Percentiles rank a stretch among this genome's conserved stretches.
phyloP scores from a whole-genome alignment of 1,140 invertebrate species.

The Pollicipes pollicipes region DNA sequence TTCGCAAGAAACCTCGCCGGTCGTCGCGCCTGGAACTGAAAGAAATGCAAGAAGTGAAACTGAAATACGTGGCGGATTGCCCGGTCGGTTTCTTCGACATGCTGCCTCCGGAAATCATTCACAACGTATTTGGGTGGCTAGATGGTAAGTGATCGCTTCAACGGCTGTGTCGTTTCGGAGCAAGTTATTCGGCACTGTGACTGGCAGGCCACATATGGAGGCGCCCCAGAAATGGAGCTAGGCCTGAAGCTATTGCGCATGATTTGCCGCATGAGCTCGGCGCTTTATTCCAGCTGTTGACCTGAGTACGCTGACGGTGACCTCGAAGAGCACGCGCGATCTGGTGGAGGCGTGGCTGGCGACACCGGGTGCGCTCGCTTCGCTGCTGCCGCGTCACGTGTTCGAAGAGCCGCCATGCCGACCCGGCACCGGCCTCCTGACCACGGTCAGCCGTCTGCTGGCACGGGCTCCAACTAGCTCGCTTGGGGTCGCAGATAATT shows the following conservation, averaged over 20 bases:
- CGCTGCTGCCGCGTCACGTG: not conserved
- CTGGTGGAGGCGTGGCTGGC: not conserved
- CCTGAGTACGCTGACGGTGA: not conserved
- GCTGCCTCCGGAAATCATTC: not conserved
- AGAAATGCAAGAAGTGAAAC: not conserved
- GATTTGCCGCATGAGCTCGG: too few species aligned
- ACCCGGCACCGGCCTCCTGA: not conserved
- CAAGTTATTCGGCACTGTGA: too few species aligned
- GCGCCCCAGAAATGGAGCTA: too few species aligned
- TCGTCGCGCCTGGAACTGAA: not conserved
- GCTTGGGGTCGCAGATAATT: too few species aligned
- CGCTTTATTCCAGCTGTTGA: not conserved
- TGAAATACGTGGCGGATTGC: not conserved
- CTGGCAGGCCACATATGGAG: too few species aligned
- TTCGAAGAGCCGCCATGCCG: not conserved
- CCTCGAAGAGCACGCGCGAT: not conserved
- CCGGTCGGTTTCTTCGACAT: not conserved
- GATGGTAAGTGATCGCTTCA: not conserved
- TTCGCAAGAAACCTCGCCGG: not conserved
- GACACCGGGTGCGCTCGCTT: not conserved
- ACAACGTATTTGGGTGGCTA: not conserved
- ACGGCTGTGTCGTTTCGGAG: too few species aligned
- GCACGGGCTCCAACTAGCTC: too few species aligned
- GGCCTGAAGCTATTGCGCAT: too few species aligned
- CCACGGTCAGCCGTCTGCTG: not conserved